Percentiles rank a stretch among this genome's conserved stretches.
Evolutionary conservation across 1,140 invertebrate genomes (phyloP).

Genomic region (Drosophila sp.): DNA sequence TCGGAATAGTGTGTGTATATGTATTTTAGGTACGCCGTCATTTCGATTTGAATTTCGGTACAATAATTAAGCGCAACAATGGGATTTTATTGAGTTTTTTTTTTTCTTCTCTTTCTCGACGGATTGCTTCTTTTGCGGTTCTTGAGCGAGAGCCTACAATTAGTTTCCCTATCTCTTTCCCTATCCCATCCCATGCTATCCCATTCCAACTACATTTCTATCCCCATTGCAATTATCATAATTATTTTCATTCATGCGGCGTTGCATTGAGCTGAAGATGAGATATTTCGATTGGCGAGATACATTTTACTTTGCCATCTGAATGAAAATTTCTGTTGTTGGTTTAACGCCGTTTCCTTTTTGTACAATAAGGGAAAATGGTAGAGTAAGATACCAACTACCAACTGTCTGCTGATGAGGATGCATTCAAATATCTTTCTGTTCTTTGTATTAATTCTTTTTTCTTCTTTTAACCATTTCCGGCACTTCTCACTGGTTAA

Average conservation of each 20-base stretch:
- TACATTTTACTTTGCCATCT: slow-evolving; percentile 42
- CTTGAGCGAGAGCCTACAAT: slow-evolving; percentile 64
- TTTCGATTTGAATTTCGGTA: slow-evolving; percentile 75
- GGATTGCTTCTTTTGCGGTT: slow-evolving; percentile 57
- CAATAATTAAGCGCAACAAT: slow-evolving; percentile 80
- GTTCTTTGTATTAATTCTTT: slow-evolving; percentile 28
- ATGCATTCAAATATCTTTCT: slow-evolving; percentile 64
- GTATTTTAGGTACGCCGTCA: slow-evolving; percentile 25
- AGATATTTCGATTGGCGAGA: slow-evolving; percentile 54
- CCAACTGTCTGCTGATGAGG: slow-evolving; percentile 26
- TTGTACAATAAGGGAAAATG: slow-evolving; percentile 20
- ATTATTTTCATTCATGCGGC: slow-evolving; percentile 79
- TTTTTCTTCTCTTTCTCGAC: slow-evolving; percentile 42
- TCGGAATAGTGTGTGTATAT: neutral
- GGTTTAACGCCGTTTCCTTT: slow-evolving; percentile 62
- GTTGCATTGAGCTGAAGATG: slow-evolving; percentile 43
- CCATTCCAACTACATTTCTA: slow-evolving; percentile 39
- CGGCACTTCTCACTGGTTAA: slow-evolving; percentile 43
- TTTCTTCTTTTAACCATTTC: slow-evolving; percentile 46
- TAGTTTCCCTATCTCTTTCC: slow-evolving; percentile 47
- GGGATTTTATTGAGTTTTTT: slow-evolving; percentile 67
- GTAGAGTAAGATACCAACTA: slow-evolving; percentile 6
- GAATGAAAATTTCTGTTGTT: slow-evolving; percentile 45
- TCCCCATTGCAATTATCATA: slow-evolving; percentile 78
- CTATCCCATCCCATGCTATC: slow-evolving; percentile 9